Conservation (phyloP, 2,113 vertebrate genomes). For the Polypterus senegalus region DNA sequence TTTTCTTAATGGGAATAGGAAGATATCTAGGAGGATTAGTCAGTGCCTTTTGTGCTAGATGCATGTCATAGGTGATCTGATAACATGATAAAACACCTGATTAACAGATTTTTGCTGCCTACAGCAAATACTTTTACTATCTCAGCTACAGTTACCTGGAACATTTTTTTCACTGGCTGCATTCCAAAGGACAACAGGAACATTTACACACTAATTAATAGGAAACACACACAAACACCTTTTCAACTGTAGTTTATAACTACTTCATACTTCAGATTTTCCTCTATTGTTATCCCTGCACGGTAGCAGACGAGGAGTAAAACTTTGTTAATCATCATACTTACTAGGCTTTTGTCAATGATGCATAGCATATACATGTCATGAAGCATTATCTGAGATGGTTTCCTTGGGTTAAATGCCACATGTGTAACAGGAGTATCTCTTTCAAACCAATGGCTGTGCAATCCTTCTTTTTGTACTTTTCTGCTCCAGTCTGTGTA, state of each 20-base stretch:
- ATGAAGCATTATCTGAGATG: constrained; percentile 69
- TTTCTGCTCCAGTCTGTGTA: constrained; percentile 77
- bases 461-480: constrained; percentile 67
- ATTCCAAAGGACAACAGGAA: constrained; percentile 9
- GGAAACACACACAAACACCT: not conserved
- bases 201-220: not conserved
- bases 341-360: constrained; percentile 81
- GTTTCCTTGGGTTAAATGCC: constrained; percentile 62
- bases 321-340: constrained; percentile 13
- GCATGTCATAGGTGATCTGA: no score
- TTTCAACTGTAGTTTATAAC: no score
- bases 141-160: constrained; percentile 11
- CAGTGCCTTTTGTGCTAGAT: no score
- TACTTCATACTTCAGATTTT: not conserved
- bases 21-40: no score
- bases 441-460: constrained; percentile 65
- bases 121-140: no score
- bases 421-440: constrained; percentile 75
- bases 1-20: no score
- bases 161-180: constrained; percentile 4
- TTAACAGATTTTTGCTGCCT: no score
- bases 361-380: constrained; percentile 82
- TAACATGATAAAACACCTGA: no score
- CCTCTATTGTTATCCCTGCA: not conserved
- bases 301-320: not conserved